Evolutionary conservation across 2,888 invertebrate species (phyloP), one percentile per base, ranked within the genome.

Genomic region (Trachelus stipa): DNA sequence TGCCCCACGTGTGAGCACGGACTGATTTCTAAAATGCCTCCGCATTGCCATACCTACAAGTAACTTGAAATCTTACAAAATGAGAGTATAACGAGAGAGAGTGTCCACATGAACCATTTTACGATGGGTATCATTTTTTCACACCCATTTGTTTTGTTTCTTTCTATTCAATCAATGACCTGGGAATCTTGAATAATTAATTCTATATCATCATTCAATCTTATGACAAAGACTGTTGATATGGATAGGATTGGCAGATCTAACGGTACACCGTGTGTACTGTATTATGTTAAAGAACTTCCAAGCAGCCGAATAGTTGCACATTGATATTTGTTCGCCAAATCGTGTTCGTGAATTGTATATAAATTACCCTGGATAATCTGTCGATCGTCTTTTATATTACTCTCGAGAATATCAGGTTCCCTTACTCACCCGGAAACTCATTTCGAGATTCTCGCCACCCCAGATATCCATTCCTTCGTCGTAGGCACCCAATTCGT

Each of bases 381-480:
- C 56, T 56, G 56, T 23, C 9, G 23, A 56, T 56, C 56, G 23
- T 56, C 56, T 56, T 56, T 56, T 56, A 56, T 56, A 56, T 23
- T 56, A 6, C 9, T 56, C 56, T 56, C 23, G 56, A 56, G 56
- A 56, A 56, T 56, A 56, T 56, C 23, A 56, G 23, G 23, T 23
- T 6, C 56, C 56, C 56, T 56, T 56, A 56, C 71, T 93, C 93
- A 98, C 98, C 94, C 98, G 94, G 92, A 98, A 97, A 88, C 97
- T 97, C 96, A 98, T 97, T 92, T 98, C 98, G 74, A 98, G 93
- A 92, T 98, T 98, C 92, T 98, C 98, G 75, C 97, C 98, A 76
- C 99, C 99, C 99, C 99, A 99, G 88, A 99, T 99, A 92, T 99
- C 98, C 99, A 99, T 99, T 86, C 99, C 99, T 92, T 98, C 96